Conservation (phyloP, 2,113 vertebrate species). For the Nyctereutes procyonoides region DNA sequence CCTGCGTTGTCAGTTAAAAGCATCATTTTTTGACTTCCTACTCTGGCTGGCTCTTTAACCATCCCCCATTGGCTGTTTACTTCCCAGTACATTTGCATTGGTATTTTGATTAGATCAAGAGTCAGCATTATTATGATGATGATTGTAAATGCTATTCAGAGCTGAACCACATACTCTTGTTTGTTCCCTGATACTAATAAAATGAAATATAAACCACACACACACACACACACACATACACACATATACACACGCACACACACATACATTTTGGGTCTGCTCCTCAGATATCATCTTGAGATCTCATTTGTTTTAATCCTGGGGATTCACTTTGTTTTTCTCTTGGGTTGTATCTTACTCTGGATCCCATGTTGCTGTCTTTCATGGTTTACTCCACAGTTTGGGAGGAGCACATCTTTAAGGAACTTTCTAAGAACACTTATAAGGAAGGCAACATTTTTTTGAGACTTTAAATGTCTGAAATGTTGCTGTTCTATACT, state of each 20-base stretch:
- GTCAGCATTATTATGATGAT: not conserved
- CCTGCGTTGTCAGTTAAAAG: not conserved
- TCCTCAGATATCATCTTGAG: not conserved
- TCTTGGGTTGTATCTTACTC: not conserved
- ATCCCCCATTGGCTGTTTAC: not conserved
- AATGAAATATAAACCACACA: not conserved
- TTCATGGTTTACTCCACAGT: not conserved
- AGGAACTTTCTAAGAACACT: not conserved
- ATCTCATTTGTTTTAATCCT: not conserved
- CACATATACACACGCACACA: not conserved
- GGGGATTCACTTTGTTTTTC: not conserved
- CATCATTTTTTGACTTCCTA: not conserved
- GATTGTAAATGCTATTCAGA: not conserved
- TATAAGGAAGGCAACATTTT: not conserved
- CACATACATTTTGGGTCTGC: accelerated
- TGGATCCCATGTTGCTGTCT: not conserved
- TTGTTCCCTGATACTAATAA: not conserved
- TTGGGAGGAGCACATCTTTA: not conserved
- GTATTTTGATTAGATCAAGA: not conserved
- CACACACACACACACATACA: not conserved
- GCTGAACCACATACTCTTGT: not conserved
- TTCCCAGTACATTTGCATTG: not conserved
- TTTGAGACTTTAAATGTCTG: not conserved
- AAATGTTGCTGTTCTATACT: not conserved
- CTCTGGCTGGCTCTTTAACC: not conserved